Percentiles rank a stretch among this genome's conserved stretches.
Conservation (phyloP, 2,797 vertebrate genomes). For the Buphagus erythrorhynchus region DNA sequence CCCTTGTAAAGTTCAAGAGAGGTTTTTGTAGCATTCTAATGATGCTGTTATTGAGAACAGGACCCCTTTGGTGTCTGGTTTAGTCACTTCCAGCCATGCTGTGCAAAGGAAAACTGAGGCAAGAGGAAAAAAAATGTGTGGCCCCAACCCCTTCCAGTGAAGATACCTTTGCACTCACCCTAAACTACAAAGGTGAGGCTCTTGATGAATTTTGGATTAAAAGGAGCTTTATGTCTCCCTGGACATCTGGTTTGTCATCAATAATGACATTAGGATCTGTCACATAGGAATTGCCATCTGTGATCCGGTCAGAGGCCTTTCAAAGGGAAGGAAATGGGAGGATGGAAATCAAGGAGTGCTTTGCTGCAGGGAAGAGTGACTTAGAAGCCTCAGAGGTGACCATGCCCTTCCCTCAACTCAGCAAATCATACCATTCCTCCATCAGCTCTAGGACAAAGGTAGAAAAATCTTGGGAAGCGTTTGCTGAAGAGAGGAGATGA, state of each 20-base stretch:
- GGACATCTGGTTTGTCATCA: constrained; percentile 30
- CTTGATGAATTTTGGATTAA: constrained; percentile 35
- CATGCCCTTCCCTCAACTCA: neutral
- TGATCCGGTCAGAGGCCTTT: neutral
- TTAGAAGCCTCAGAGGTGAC: neutral
- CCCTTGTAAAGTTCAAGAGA: neutral
- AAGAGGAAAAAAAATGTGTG: neutral
- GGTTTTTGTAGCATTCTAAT: neutral
- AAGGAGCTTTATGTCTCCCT: neutral
- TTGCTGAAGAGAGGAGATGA: neutral
- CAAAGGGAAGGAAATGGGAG: neutral
- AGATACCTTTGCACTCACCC: neutral
- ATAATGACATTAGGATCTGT: constrained; percentile 25
- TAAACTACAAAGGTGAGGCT: neutral
- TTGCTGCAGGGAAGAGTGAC: neutral
- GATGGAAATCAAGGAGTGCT: neutral
- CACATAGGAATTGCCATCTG: constrained; percentile 49
- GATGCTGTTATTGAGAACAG: neutral
- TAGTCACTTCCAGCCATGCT: neutral
- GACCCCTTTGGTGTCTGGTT: neutral
- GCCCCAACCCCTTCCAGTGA: neutral
- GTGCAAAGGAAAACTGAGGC: neutral
- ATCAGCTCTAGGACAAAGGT: neutral
- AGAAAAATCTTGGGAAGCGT: neutral
- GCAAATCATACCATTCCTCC: neutral